These are phyloP conservation scores for Drosophila putrida DNA, from an alignment of 2,888 invertebrate genomes.

Conservation along the genomic window DNA sequence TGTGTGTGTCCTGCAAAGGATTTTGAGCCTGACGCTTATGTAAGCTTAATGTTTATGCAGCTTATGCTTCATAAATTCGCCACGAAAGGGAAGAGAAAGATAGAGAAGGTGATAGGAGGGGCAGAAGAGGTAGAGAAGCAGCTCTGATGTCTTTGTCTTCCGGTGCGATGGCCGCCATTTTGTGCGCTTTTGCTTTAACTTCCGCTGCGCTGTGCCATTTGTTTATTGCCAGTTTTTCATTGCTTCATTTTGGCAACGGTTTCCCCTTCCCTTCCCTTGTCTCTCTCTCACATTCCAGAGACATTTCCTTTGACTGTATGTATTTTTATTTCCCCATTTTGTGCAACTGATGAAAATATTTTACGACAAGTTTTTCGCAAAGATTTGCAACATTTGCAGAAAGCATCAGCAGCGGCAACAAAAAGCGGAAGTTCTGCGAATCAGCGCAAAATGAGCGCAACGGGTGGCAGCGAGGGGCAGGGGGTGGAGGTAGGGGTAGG, in stretches of 20 bases:
- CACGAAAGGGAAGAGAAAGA: neutral
- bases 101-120: neutral
- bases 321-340: slow-evolving; percentile 35
- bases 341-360: slow-evolving; percentile 75
- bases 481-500: neutral
- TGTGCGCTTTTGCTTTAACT: slow-evolving; percentile 63
- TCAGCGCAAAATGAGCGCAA: slow-evolving; percentile 65
- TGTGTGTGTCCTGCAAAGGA: slow-evolving; percentile 45
- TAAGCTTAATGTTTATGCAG: slow-evolving; percentile 81
- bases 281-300: too few relatives aligned
- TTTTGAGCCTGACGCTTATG: slow-evolving; percentile 71
- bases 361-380: slow-evolving; percentile 79
- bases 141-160: slow-evolving; percentile 67
- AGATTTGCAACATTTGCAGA: slow-evolving; percentile 81
- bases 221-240: slow-evolving; percentile 78
- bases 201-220: slow-evolving; percentile 76
- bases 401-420: slow-evolving; percentile 39
- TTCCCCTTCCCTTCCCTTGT: neutral
- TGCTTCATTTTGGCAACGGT: slow-evolving; percentile 60
- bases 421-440: slow-evolving; percentile 60
- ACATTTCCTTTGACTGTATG: slow-evolving; percentile 12
- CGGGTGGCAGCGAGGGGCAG: neutral
- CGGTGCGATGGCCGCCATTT: slow-evolving; percentile 73
- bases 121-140: neutral
- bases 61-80: slow-evolving; percentile 80